Conservation (phyloP, 2,113 vertebrate genomes). For the Lepidothrix coronata region DNA sequence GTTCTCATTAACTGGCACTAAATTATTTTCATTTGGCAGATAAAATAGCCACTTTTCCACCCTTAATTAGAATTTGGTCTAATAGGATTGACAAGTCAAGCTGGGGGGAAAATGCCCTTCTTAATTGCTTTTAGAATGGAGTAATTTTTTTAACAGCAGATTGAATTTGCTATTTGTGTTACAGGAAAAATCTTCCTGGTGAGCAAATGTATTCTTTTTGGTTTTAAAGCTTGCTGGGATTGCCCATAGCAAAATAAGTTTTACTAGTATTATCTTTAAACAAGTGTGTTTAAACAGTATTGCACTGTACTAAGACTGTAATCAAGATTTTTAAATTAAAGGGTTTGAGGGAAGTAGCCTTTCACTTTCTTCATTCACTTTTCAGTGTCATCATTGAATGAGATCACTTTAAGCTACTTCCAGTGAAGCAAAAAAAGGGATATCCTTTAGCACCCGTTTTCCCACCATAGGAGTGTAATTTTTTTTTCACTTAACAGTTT, state of each 20-base stretch:
- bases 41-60: slow-evolving; percentile 70
- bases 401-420: not conserved
- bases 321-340: not conserved
- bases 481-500: not conserved
- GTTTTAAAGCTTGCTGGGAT: slow-evolving; percentile 16
- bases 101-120: slow-evolving; percentile 17
- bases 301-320: not conserved
- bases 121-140: slow-evolving; percentile 71
- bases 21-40: slow-evolving; percentile 79
- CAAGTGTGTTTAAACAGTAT: not conserved
- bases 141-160: slow-evolving; percentile 57
- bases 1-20: slow-evolving; percentile 71
- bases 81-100: slow-evolving; percentile 74
- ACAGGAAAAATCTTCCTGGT: not conserved
- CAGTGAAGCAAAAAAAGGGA: not conserved
- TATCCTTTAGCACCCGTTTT: not conserved
- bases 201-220: slow-evolving; percentile 21
- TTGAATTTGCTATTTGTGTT: slow-evolving; percentile 51
- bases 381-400: not conserved
- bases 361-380: not conserved
- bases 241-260: slow-evolving; percentile 14
- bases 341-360: not conserved
- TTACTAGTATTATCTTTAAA: slow-evolving; percentile 21
- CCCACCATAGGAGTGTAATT: not conserved
- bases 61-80: slow-evolving; percentile 75